These are phyloP conservation scores for Ormia ochracea DNA, from an alignment of 2,888 invertebrate genomes.

Conservation along the genomic window DNA sequence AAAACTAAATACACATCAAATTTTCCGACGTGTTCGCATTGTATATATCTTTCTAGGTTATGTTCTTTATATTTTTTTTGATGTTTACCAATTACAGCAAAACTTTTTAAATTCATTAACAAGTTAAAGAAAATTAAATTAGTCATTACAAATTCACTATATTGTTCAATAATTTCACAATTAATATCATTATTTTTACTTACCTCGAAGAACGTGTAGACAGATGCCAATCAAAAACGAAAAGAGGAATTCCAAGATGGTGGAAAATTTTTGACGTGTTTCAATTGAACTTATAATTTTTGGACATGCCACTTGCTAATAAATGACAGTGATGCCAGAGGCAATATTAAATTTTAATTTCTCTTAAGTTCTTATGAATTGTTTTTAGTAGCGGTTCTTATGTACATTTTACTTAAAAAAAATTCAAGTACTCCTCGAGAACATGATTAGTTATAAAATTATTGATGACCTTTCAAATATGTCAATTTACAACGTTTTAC, in stretches of 20 bases:
- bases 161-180: constrained; percentile 10
- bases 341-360: no score
- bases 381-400: no score
- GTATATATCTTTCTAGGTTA: not conserved
- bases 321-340: not conserved
- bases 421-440: no score
- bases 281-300: constrained; percentile 24
- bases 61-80: not conserved
- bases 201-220: constrained; percentile 75
- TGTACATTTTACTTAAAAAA: no score
- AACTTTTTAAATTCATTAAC: not conserved
- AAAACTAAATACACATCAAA: no score
- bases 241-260: constrained; percentile 71
- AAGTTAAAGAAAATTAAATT: not conserved
- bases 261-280: constrained; percentile 64
- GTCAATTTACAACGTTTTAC: no score
- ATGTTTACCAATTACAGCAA: not conserved
- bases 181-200: constrained; percentile 59
- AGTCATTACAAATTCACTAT: not conserved
- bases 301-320: not conserved
- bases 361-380: no score
- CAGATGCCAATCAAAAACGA: constrained; percentile 72
- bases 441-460: no score
- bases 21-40: not conserved
- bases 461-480: no score